Evolutionary conservation across 2,888 invertebrate species (phyloP), one percentile per base, ranked within the genome.

Genomic region (Villa cingulata): DNA sequence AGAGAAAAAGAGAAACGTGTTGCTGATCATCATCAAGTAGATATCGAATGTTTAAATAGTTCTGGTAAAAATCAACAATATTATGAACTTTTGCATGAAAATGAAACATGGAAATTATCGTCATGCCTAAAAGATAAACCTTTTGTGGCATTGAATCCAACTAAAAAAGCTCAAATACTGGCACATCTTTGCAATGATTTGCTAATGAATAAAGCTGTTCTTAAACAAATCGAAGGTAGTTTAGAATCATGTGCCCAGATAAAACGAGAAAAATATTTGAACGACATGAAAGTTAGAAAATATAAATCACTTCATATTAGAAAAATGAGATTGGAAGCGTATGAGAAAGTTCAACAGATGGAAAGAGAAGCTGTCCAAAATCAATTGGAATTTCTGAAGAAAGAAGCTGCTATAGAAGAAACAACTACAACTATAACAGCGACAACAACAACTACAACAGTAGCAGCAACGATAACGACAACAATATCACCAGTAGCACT

Each of bases 151-250:
- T 72, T 96, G 4, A 84, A 81, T 63, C 80, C 92, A 3, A 85
- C 86, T 0, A 80, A 83, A 55, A 96, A 96, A 65, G 84, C 91
- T 0, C 81, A 85, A 54, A 86, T 95, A 59, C 70, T 96, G 42
- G 87, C 89, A 2, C 92, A 86, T 71, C 75, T 96, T 23, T 95
- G 95, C 71, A 90, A 96, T 69, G 95, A 97, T 67, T 74, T 97
- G 56, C 75, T 96, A 40, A 88, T 91, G 70, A 94, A 92, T 68
- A 91, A 92, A 70, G 81, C 87, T 12, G 86, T 95, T 54, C 74
- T 88, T 59, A 76, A 86, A 32, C 94, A 95, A 68, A 85, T 96
- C 48, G 96, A 96, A 61, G 81, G 77, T 29, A 83, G 85, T 51
- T 74, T 96, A 43, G 95, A 96, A 54, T 83, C 81, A 46, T 85